phyloP scores from a whole-genome alignment of 2,113 vertebrate species.

The Tautogolabrus adspersus region DNA sequence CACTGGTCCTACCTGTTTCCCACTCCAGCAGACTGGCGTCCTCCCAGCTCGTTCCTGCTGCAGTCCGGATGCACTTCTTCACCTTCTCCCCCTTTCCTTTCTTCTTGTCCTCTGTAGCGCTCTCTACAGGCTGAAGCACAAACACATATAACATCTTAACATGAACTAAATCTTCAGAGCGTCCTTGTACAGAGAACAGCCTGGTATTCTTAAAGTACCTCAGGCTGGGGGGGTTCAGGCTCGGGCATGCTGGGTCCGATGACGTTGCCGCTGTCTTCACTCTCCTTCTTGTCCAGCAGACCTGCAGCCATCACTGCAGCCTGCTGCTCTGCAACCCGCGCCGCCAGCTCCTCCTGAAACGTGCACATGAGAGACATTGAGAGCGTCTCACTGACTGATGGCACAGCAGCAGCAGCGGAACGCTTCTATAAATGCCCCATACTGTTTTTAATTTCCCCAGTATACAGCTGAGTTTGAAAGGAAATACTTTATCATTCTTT shows the following conservation, averaged over 20 bases:
- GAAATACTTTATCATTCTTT: no score
- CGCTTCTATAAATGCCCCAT: neutral
- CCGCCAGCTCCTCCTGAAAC: conserved; percentile 84
- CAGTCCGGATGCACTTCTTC: conserved; percentile 92
- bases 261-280: conserved; percentile 77
- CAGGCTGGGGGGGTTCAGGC: conserved; percentile 81
- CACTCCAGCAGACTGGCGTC: conserved; percentile 91
- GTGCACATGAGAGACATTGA: conserved; percentile 1
- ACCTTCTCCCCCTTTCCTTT: conserved; percentile 87
- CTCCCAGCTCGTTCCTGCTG: conserved; percentile 91
- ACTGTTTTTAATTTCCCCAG: neutral
- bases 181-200: no score
- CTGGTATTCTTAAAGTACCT: conserved; percentile 65
- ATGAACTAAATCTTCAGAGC: no score
- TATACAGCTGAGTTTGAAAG: no score
- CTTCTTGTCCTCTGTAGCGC: conserved; percentile 88
- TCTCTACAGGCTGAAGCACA: conserved; percentile 81
- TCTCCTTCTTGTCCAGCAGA: conserved; percentile 83
- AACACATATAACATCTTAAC: neutral
- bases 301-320: conserved; percentile 81
- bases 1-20: conserved; percentile 84
- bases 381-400: neutral
- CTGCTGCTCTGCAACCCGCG: conserved; percentile 84
- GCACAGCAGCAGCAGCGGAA: neutral
- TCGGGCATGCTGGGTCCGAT: conserved; percentile 91